These are phyloP conservation scores for Poecile atricapillus DNA, from an alignment of 2,113 vertebrate genomes.

Conservation along the genomic window DNA sequence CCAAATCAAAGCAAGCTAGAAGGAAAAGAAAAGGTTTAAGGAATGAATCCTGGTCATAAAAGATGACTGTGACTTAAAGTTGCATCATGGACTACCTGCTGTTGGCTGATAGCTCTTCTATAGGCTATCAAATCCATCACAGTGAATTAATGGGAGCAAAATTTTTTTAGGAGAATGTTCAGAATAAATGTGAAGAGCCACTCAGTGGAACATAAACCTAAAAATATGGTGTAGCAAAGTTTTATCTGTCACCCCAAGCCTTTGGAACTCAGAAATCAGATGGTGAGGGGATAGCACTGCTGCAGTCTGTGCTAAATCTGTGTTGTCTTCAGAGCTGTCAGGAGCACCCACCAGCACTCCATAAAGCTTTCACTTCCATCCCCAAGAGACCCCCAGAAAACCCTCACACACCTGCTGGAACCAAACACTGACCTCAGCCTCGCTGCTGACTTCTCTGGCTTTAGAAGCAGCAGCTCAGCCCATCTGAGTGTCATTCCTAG, in stretches of 20 bases:
- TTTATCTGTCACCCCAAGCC: background rate
- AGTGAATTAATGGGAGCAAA: background rate
- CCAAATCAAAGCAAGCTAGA: background rate
- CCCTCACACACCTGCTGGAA: background rate
- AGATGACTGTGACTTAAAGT: background rate
- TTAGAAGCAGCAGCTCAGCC: background rate
- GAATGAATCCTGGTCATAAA: background rate
- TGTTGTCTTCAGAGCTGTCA: background rate
- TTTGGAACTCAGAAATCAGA: background rate
- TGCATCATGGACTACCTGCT: background rate
- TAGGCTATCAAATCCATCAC: background rate
- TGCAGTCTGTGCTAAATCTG: background rate
- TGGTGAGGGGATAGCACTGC: background rate
- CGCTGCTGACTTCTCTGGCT: background rate
- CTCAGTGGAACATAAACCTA: background rate
- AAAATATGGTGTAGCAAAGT: background rate
- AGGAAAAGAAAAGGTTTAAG: background rate
- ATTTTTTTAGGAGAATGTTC: background rate
- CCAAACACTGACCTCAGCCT: background rate
- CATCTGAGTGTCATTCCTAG: background rate
- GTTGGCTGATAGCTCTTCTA: background rate
- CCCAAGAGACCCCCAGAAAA: background rate
- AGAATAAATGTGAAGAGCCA: background rate
- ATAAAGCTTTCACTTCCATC: conserved; percentile 1
- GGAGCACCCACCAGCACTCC: background rate